phyloP scores from a whole-genome alignment of 2,888 invertebrate species.

The Megastigmus dorsalis region DNA sequence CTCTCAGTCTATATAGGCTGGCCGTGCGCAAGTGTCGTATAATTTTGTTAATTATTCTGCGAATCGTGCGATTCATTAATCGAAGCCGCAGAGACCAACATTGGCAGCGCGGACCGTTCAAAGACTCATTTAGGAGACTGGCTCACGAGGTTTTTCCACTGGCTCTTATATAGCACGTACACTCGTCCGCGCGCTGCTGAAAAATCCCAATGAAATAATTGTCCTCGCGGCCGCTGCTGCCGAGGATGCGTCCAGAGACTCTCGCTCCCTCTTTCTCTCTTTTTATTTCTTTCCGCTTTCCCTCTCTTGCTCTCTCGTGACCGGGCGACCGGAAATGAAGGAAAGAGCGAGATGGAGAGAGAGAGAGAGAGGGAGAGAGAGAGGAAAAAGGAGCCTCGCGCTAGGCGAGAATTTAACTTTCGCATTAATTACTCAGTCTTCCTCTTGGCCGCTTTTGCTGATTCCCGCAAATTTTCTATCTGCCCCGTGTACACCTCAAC shows the following conservation, averaged over 20 bases:
- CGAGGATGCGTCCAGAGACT: not conserved
- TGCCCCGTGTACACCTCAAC: no score
- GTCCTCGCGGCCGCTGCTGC: not conserved
- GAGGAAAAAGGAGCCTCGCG: conserved; percentile 29
- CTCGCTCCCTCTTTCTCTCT: not conserved
- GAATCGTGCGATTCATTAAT: conserved; percentile 65
- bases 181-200: conserved; percentile 25
- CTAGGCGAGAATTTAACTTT: conserved; percentile 56
- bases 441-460: no score
- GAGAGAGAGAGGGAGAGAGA: conserved; percentile 21
- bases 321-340: conserved; percentile 27
- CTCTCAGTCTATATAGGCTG: not conserved
- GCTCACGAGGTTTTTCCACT: no score
- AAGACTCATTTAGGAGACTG: conserved; percentile 7
- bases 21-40: conserved; percentile 51
- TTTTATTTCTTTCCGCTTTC: no score
- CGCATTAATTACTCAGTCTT: conserved; percentile 61
- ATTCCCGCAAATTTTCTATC: no score
- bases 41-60: conserved; percentile 67
- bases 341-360: not conserved
- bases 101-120: conserved; percentile 47
- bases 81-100: conserved; percentile 59
- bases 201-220: conserved; percentile 65
- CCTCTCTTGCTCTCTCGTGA: not conserved
- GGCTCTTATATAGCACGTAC: no score